phyloP scores from a whole-genome alignment of 2,888 invertebrate genomes.

The Buathra laborator region DNA sequence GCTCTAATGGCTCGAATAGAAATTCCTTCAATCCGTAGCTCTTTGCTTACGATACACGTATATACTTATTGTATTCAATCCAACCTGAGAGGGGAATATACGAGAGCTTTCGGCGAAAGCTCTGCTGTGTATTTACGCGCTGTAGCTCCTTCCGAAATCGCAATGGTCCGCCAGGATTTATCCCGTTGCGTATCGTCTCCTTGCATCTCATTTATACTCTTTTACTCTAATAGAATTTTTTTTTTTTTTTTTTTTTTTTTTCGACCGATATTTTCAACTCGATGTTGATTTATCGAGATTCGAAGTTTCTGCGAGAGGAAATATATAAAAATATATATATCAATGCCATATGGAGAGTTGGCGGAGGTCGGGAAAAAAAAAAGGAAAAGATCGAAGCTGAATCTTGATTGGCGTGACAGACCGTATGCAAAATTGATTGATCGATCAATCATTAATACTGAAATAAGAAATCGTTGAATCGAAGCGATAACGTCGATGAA shows the following conservation, averaged over 20 bases:
- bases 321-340: no score
- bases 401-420: background rate
- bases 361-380: conserved; percentile 6
- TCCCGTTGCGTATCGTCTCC: no score
- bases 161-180: no score
- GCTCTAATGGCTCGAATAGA: conserved; percentile 18
- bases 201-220: no score
- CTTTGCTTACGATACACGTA: background rate
- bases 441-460: conserved; percentile 30
- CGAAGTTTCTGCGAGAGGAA: background rate
- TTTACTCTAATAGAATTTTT: background rate
- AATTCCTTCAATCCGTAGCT: conserved; percentile 19
- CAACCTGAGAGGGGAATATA: background rate
- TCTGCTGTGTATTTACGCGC: background rate
- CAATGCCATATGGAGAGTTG: no score
- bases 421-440: conserved; percentile 26
- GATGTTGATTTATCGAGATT: background rate
- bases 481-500: conserved; percentile 45
- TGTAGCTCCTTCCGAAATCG: background rate
- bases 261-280: background rate
- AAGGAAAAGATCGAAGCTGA: background rate
- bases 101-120: background rate
- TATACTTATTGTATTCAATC: background rate
- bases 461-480: conserved; percentile 37
- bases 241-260: conserved; percentile 28